These are phyloP conservation scores for Pseudomugil tenellus DNA, from an alignment of 2,797 vertebrate genomes.

Conservation along the genomic window DNA sequence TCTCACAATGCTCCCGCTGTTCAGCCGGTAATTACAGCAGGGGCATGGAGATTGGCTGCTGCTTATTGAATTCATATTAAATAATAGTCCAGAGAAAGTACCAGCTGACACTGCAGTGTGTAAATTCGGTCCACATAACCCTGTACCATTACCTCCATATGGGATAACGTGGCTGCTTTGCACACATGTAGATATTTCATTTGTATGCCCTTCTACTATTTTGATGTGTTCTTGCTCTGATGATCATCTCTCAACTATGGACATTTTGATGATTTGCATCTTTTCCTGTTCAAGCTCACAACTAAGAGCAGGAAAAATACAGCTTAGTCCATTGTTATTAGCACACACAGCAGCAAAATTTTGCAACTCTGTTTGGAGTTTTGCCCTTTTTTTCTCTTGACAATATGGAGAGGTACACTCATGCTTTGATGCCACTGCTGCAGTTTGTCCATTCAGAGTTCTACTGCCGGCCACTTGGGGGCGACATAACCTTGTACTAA, in stretches of 20 bases:
- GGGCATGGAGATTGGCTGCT: constrained; percentile 67
- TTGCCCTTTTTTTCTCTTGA: background rate
- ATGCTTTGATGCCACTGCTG: constrained; percentile 51
- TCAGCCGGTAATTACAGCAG: constrained; percentile 79
- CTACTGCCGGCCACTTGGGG: constrained; percentile 75
- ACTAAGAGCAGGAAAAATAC: constrained; percentile 3
- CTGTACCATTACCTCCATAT: background rate
- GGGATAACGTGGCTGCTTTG: constrained; percentile 21
- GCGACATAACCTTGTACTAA: constrained; percentile 74
- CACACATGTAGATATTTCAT: background rate
- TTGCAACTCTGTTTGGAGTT: constrained; percentile 15
- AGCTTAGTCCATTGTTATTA: background rate
- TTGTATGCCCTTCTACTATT: background rate
- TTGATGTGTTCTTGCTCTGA: constrained; percentile 29
- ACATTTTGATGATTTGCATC: constrained; percentile 24
- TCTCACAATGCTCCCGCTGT: constrained; percentile 74
- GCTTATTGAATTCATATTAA: constrained; percentile 84
- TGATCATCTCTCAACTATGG: constrained; percentile 24
- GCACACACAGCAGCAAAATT: background rate
- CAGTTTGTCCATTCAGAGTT: constrained; percentile 59
- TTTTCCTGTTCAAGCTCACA: constrained; percentile 11
- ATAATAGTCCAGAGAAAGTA: constrained; percentile 69
- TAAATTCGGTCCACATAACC: constrained; percentile 30
- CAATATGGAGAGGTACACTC: constrained; percentile 23
- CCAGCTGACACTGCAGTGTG: constrained; percentile 20